Evolutionary conservation across 1,140 invertebrate genomes (phyloP).

Genomic region (Microplitis demolitor): DNA sequence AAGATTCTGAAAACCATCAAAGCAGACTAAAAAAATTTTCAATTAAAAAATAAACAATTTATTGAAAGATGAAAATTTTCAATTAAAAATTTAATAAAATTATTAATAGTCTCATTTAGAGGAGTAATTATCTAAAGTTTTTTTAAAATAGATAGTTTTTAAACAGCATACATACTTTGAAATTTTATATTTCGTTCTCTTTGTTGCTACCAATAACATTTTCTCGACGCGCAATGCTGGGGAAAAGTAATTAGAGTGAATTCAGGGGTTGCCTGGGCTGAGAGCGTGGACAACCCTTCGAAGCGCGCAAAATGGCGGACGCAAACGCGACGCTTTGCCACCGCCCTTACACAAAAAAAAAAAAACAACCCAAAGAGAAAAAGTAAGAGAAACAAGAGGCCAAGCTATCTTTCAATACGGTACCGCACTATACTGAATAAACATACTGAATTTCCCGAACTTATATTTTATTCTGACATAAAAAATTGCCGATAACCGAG

Average conservation of each 20-base stretch:
- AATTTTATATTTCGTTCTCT: slow-evolving; percentile 20
- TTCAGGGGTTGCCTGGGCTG: slow-evolving; percentile 41
- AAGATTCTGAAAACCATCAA: too few relatives aligned
- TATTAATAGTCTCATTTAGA: background rate
- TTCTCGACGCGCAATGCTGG: slow-evolving; percentile 41
- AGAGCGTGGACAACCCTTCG: slow-evolving; percentile 44
- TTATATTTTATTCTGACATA: slow-evolving; percentile 10
- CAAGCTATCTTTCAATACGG: slow-evolving; percentile 45
- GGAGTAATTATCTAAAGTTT: background rate
- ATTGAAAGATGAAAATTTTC: too few relatives aligned
- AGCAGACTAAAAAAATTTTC: too few relatives aligned
- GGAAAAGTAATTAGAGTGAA: slow-evolving; percentile 57
- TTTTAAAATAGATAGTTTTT: background rate
- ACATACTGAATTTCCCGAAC: slow-evolving; percentile 39
- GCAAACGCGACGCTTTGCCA: slow-evolving; percentile 33
- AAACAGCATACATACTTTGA: slow-evolving; percentile 1
- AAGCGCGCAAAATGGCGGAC: slow-evolving; percentile 52
- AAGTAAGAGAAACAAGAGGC: slow-evolving; percentile 7
- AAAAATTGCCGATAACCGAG: slow-evolving; percentile 25
- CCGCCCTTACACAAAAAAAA: slow-evolving; percentile 41
- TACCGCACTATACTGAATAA: slow-evolving; percentile 38
- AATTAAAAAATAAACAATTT: too few relatives aligned
- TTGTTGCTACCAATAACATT: slow-evolving; percentile 52
- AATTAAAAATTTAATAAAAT: background rate
- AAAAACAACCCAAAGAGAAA: slow-evolving; percentile 3